Evolutionary conservation across 2,888 invertebrate species (phyloP).

Genomic region (Brachyopa scutellaris): DNA sequence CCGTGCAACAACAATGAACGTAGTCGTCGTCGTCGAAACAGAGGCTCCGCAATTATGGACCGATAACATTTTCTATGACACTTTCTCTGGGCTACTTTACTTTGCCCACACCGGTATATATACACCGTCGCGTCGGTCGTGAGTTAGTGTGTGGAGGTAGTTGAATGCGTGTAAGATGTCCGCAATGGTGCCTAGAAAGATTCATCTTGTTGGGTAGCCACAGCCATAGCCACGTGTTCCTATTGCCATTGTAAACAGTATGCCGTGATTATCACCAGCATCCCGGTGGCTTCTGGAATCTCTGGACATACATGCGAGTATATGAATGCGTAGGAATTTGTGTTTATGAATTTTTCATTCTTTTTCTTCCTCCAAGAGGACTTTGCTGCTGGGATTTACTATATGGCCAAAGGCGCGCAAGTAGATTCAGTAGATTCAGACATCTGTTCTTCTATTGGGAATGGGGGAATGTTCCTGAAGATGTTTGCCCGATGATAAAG

Average conservation of each 20-base stretch:
- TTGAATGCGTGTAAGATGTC: constrained; percentile 49
- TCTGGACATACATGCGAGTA: too few relatives aligned
- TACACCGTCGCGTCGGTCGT: too few relatives aligned
- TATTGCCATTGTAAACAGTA: constrained; percentile 58
- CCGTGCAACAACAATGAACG: constrained; percentile 32
- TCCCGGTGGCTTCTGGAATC: constrained; percentile 66
- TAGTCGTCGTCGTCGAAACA: neutral
- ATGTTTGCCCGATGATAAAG: constrained; percentile 65
- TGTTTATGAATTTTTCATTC: constrained; percentile 46
- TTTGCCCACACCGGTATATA: neutral
- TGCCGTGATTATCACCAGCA: constrained; percentile 66
- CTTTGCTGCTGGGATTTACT: constrained; percentile 38
- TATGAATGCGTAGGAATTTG: constrained; percentile 69
- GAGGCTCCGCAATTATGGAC: constrained; percentile 59
- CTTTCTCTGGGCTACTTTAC: constrained; percentile 71
- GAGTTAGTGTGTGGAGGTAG: constrained; percentile 14
- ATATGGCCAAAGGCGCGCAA: constrained; percentile 44
- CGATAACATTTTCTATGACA: constrained; percentile 71
- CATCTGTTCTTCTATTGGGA: constrained; percentile 53
- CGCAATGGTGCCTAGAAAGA: constrained; percentile 22
- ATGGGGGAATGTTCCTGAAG: constrained; percentile 45
- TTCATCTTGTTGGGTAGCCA: constrained; percentile 60
- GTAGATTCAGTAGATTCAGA: constrained; percentile 54
- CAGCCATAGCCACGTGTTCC: constrained; percentile 63
- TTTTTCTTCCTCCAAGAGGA: neutral